phyloP scores from a whole-genome alignment of 2,113 vertebrate species.

The Alethe castanea region DNA sequence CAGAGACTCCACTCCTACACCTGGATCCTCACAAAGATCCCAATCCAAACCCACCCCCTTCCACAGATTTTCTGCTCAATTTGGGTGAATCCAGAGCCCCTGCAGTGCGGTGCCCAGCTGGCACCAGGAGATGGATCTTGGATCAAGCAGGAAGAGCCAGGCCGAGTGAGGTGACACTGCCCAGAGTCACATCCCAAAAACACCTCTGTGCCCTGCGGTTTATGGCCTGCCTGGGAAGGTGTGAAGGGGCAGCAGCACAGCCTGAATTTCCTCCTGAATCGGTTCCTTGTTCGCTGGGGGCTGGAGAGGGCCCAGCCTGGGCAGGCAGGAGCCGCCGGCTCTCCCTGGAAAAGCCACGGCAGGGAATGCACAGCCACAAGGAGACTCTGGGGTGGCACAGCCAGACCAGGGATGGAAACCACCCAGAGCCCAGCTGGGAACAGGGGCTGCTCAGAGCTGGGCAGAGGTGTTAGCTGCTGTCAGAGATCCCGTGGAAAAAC shows the following conservation, averaged over 20 bases:
- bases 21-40: background rate
- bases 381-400: background rate
- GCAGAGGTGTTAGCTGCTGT: background rate
- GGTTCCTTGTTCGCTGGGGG: background rate
- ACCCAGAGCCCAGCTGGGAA: background rate
- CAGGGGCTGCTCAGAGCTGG: background rate
- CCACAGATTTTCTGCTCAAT: rapidly evolving
- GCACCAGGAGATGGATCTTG: background rate
- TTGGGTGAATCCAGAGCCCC: background rate
- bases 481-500: background rate
- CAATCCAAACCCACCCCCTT: rapidly evolving
- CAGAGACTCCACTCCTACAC: background rate
- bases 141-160: rapidly evolving
- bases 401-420: background rate
- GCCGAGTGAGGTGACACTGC: rapidly evolving
- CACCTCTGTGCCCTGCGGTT: background rate
- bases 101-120: rapidly evolving
- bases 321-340: background rate
- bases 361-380: background rate
- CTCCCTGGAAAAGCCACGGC: conserved; percentile 6
- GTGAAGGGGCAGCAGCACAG: background rate
- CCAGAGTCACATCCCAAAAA: background rate
- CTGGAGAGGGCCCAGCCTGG: background rate
- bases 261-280: background rate
- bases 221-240: background rate